Evolutionary conservation across 2,797 vertebrate genomes (phyloP).

Genomic region (Thalassophryne amazonica): DNA sequence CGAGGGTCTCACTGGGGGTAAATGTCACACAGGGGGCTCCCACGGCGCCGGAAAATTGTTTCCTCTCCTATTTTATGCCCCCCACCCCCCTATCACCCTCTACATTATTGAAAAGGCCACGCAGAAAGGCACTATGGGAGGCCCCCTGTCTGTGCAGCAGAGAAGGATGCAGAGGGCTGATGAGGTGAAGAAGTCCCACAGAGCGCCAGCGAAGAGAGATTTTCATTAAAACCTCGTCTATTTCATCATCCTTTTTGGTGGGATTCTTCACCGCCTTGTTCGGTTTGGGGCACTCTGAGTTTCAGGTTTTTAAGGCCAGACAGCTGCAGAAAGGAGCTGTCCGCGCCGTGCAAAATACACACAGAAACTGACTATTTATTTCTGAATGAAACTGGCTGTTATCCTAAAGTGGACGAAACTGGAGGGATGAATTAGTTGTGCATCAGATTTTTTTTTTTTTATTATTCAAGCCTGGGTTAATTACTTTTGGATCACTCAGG

Average conservation of each 20-base stretch:
- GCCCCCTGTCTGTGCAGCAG: conserved; percentile 28
- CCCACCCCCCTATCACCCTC: conserved; percentile 31
- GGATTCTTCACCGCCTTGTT: neutral
- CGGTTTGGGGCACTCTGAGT: neutral
- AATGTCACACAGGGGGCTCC: conserved; percentile 74
- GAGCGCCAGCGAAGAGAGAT: conserved; percentile 29
- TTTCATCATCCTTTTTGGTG: conserved; percentile 32
- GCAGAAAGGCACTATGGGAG: conserved; percentile 64
- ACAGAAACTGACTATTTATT: too few relatives aligned
- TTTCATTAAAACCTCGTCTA: conserved; percentile 46
- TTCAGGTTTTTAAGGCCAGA: too few relatives aligned
- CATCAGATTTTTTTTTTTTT: neutral
- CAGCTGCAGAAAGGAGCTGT: too few relatives aligned
- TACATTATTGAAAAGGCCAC: conserved; percentile 80
- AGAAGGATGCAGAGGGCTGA: conserved; percentile 24
- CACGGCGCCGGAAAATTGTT: conserved; percentile 58
- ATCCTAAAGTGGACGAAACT: neutral
- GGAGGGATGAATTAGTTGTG: neutral
- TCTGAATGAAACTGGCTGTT: neutral
- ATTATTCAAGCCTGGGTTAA: too few relatives aligned
- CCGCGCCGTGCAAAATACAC: too few relatives aligned
- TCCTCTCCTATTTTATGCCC: conserved; percentile 55
- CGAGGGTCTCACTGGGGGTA: conserved; percentile 44
- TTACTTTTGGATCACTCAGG: conserved; percentile 7
- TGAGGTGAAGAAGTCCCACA: conserved; percentile 42